Evolutionary conservation across 2,113 vertebrate species (phyloP), one percentile per base, ranked within the genome.

Genomic region (Phylloscopus whistleri): DNA sequence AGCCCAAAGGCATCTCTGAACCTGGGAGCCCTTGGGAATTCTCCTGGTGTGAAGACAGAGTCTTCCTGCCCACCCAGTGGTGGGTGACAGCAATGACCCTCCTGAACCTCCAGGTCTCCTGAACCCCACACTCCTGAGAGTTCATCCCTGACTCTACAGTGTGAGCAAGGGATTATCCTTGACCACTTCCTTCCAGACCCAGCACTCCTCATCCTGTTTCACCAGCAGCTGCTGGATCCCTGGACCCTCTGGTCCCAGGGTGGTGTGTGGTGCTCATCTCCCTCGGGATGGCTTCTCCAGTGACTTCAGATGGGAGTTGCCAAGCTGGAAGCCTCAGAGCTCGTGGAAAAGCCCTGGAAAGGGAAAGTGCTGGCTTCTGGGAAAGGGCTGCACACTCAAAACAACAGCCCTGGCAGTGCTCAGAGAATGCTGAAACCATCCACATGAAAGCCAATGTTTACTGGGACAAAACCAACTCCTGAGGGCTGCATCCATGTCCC

Each of bases 191-290:
- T 22, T 44, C 46, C 62, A 53, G 53, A 30, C 31, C 39, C n/a
- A 41, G 30, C 30, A 7, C 20, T 46, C 46, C 20, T 31, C 7
- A 11, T 28, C 11, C 31, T 46, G 23, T 30, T 30, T 17, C 69
- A 16, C 39, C 60, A 39, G 37, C 52, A 66, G 37, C 86, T 73
- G 52, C 27, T 51, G 76, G 20, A 30, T 63, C 49, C 49, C 48
- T 30, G 23, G 6, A 6, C 33, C 33, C 31, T 52, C 21, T 7
- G 52, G 3, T 37, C 43, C 46, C 60, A 53, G 69, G 27, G 22
- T 0, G 0, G 51, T 59, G 52, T 33, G 44, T 0, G 0, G 9
- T 30, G 69, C 37, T 75, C 53, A 39, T 39, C 53, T 60, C 53
- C 46, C 78, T 53, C 0, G 3, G 87, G 69, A 24, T 26, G 53